Evolutionary conservation across 2,113 vertebrate species (phyloP), one percentile per base, ranked within the genome.

Genomic region (Chaenocephalus aceratus): DNA sequence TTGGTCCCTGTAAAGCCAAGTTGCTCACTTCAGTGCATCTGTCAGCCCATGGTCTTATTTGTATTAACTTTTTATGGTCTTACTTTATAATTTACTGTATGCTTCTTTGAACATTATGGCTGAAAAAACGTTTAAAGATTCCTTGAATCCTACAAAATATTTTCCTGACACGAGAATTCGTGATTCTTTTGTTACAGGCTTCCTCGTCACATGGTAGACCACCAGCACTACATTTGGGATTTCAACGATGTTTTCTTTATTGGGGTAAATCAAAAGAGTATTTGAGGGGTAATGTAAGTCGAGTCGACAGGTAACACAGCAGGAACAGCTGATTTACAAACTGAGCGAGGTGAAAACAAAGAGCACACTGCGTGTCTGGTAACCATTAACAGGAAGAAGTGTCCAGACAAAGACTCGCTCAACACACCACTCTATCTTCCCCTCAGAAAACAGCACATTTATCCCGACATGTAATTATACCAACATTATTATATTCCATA

Each of bases 321-420:
- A 77, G 58, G 16, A 80, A 82, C 83, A 89, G 84, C 83, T 90
- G 86, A 79, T 72, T 21, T 18, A 16, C 74, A 48, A 70, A 69
- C 18, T 46, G 69, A 53, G 73, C 77, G 56, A 57, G 79, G 86
- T 84, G 82, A 83, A 83, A 92, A 92, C 89, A 90, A 91, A 93
- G 84, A 80, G 78, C 85, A 61, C 84, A 65, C 0, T 59, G 86
- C 78, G 79, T 72, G 81, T 89, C 60, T 86, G 68, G 73, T 57
- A 65, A 71, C 57, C 79, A 78, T 64, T 0, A 75, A 86, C 80
- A 90, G 86, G 86, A 89, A 89, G 88, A 85, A 82, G 75, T 45
- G 72, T 78, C 82, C 87, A 90, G 72, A 90, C 90, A 91, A 91
- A 90, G 88, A 78, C 75, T 87, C 41, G 51, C 73, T 69, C 30